Conservation (phyloP, 2,888 invertebrate species). For the Dryomyza anilis region DNA sequence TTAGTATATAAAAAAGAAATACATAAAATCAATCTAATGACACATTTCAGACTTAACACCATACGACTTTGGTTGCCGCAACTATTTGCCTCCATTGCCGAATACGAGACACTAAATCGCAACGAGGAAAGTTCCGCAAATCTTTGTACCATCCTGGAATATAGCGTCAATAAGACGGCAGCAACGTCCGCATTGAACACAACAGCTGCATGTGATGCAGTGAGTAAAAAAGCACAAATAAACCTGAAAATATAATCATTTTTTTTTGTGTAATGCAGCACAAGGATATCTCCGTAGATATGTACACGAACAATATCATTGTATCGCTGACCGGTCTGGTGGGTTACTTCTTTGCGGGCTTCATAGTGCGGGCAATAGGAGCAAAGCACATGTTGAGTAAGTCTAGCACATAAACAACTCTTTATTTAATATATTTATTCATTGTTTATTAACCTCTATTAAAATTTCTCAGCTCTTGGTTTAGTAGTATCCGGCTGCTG, state of each 20-base stretch:
- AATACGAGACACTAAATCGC: conserved; percentile 58
- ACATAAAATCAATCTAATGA: no score
- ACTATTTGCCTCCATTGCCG: conserved; percentile 74
- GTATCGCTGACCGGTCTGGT: conserved; percentile 69
- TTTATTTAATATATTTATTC: background rate
- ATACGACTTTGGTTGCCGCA: conserved; percentile 87
- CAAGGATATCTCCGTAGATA: conserved; percentile 64
- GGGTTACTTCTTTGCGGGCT: conserved; percentile 68
- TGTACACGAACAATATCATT: conserved; percentile 73
- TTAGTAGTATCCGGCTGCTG: conserved; percentile 63
- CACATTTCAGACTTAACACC: conserved; percentile 70
- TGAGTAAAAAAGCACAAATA: conserved; percentile 39
- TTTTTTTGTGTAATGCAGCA: conserved; percentile 43
- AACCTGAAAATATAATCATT: background rate
- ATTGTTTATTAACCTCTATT: no score
- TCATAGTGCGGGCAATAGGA: conserved; percentile 64
- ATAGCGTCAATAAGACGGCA: conserved; percentile 53
- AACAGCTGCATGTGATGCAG: conserved; percentile 49
- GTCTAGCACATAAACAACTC: conserved; percentile 25
- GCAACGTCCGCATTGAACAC: conserved; percentile 32
- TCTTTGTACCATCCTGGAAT: conserved; percentile 55
- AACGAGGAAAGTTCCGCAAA: conserved; percentile 37
- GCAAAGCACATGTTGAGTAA: conserved; percentile 65
- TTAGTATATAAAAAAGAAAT: background rate
- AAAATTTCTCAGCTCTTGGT: conserved; percentile 56